Percentiles rank a stretch among this genome's conserved stretches.
These are phyloP conservation scores for Poeciliopsis gracilis DNA, from an alignment of 2,797 vertebrate genomes.

Conservation along the genomic window DNA sequence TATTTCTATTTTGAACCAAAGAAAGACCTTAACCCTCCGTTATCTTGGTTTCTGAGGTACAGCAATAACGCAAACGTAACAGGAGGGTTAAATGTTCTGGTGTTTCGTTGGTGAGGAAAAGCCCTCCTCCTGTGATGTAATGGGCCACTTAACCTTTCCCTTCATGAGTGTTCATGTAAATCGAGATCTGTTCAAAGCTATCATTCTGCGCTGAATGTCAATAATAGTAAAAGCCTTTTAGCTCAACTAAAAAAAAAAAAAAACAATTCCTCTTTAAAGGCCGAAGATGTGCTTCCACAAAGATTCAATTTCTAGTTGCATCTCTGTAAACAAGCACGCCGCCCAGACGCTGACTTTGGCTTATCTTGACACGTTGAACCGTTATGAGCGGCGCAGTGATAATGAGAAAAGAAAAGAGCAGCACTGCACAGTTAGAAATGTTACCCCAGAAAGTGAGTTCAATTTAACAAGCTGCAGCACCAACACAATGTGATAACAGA, in stretches of 20 bases:
- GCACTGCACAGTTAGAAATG: not conserved
- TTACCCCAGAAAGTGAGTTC: not conserved
- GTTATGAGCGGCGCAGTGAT: too few species aligned
- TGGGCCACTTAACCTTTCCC: not conserved
- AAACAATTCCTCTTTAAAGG: not conserved
- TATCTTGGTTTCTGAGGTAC: too few species aligned
- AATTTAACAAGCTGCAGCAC: not conserved
- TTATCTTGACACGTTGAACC: not conserved
- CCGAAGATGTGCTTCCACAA: not conserved
- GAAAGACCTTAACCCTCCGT: not conserved
- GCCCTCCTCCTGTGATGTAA: not conserved
- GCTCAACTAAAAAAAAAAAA: not conserved
- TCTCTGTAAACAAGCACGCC: not conserved
- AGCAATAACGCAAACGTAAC: too few species aligned
- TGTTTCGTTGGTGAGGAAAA: not conserved
- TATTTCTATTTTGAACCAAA: not conserved
- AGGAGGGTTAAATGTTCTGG: too few species aligned
- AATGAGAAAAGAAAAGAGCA: conserved; percentile 3
- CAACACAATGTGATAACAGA: not conserved
- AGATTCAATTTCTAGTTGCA: not conserved
- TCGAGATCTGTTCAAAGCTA: not conserved
- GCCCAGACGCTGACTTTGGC: not conserved
- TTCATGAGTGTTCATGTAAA: not conserved
- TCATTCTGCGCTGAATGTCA: not conserved
- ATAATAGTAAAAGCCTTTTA: not conserved